Evolutionary conservation across 2,113 vertebrate genomes (phyloP), one percentile per base, ranked within the genome.

Genomic region (Paradoxurus hermaphroditus): DNA sequence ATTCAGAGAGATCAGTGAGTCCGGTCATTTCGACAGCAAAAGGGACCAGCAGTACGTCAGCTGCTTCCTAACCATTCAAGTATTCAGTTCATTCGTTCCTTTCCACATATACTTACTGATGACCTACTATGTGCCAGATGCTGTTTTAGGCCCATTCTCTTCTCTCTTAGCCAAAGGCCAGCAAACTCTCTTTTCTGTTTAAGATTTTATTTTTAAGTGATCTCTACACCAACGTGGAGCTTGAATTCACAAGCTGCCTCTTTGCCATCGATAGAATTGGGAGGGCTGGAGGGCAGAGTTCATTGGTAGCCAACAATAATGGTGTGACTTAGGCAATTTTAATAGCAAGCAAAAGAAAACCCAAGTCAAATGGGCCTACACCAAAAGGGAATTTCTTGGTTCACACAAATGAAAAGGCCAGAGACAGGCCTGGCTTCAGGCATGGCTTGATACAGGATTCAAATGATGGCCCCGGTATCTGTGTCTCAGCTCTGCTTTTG

Each of bases 21-120:
- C 65, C 19, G 23, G 62, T 18, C 59, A 72, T 82, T 93, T 16
- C 72, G 7, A 78, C 86, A 68, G 59, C 7, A 49, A 85, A 94
- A 81, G 86, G 59, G 65, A 31, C 46, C 67, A 27, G 77, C 72
- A 87, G 81, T 94, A 73, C 85, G 93, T 92, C 88, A 95, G 49
- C 39, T 59, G 16, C 36, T 97, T 96, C 77, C 86, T 96, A 62
- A 41, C 34, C 93, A 46, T 92, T 91, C 70, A 63, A 31, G 93
- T 86, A 31, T 83, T 88, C 2, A 14, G 3, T 63, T 92, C 8
- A 1, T 81, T 94, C 18, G 36, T 41, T 94, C 77, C 78, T 94
- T 70, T 4, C 31, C 51, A 46, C 19, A 70, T 62, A 31, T 81
- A 81, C 77, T 92, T 62, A 36, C 36, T 53, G n/a, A 82, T 41